Conservation (phyloP, 2,113 vertebrate species). For the Megalops atlanticus region DNA sequence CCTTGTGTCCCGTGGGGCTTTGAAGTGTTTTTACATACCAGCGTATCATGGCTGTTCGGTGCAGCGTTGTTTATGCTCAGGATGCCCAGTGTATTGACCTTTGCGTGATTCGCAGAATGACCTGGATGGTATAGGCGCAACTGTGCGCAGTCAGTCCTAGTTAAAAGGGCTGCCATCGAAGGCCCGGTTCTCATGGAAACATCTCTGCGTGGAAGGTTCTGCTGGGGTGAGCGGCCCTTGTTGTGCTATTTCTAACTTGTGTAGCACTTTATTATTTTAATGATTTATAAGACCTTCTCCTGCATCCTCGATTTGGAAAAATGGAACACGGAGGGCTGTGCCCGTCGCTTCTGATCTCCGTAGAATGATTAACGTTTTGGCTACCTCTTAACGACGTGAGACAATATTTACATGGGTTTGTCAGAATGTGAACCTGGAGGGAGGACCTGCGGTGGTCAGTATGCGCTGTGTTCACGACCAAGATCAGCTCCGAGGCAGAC, state of each 20-base stretch:
- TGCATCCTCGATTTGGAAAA: neutral
- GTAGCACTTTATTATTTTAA: neutral
- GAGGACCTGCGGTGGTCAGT: no score
- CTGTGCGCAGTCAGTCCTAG: neutral
- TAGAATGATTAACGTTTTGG: neutral
- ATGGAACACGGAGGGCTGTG: neutral
- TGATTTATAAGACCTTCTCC: slow-evolving; percentile 9
- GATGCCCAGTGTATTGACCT: neutral
- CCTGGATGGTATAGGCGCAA: neutral
- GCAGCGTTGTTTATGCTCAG: neutral
- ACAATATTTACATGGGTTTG: no score
- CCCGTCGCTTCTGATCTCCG: no score
- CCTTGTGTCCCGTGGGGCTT: neutral
- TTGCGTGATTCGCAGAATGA: neutral
- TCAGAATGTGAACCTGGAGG: no score
- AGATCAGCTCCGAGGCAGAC: no score
- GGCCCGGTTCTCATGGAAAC: neutral
- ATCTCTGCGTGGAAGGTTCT: neutral
- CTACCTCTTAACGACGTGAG: neutral
- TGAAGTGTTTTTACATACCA: neutral
- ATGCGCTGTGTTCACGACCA: no score
- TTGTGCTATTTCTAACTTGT: slow-evolving; percentile 11
- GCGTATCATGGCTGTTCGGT: neutral
- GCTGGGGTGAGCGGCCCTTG: neutral
- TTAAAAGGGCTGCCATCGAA: neutral